Evolutionary conservation across 1,140 invertebrate genomes (phyloP), one percentile per base, ranked within the genome.

Genomic region (Saccostrea cuccullata): DNA sequence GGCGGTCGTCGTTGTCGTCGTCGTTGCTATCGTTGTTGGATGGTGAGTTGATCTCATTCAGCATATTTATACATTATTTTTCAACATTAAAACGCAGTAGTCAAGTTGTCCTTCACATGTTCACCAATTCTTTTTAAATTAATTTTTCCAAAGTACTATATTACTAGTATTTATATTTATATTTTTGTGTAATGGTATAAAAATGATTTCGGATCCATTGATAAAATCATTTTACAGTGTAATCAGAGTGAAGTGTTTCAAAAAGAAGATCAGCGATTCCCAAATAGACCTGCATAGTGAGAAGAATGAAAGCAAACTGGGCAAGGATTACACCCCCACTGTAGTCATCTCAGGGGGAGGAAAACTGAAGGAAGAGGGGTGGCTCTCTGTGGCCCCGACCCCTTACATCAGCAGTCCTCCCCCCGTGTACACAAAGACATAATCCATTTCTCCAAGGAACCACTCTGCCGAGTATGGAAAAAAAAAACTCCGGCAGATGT

Each of bases 221-320:
- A 67, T 20, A 4, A 20, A 20, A n/a, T 67, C 17, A 67, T 20
- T 36, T 77, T 40, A 26, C 70, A 77, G 70, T 26, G 26, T 77
- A 36, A 77, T 77, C 30, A 26, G 9, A 26, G 70, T 77, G 70
- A 77, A 77, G 26, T 77, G 26, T 26, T 77, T 30, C 70, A 77
- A 77, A 26, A 77, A 77, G 70, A 77, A 77, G 70, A 77, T 77
- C 0, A 77, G 23, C 15, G 70, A 77, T 26, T 77, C 70, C 6
- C 23, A 36, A 26, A 36, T 26, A 30, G 70, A 77, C 13, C 23
- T 77, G 23, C 9, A 30, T 77, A 13, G 12, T 36, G 70, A 77
- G 70, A 77, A 77, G 70, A 77, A 36, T 30, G 26, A 23, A 15
- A 4, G 13, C 23, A 30, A 23, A 15, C 26, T 77, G 26, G 70